Evolutionary conservation across 2,113 vertebrate species (phyloP).

Genomic region (Albula glossodonta): DNA sequence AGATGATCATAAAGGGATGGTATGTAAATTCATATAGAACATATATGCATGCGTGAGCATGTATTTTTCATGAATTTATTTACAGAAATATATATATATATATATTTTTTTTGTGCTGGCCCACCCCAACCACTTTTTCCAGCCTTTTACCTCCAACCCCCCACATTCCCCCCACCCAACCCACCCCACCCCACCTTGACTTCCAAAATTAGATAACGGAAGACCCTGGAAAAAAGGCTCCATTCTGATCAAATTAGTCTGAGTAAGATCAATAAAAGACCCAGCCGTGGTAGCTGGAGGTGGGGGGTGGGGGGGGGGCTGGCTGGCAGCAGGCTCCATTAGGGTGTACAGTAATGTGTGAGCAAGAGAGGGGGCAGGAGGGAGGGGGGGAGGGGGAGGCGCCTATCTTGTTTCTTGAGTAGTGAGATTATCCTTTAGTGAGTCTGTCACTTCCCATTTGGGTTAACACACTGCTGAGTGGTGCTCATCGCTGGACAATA

Average conservation of each 20-base stretch:
- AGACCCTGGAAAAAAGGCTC: constrained; percentile 35
- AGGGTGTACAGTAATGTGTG: constrained; percentile 56
- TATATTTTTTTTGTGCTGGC: too few species aligned
- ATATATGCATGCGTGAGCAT: too few species aligned
- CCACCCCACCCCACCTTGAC: background rate
- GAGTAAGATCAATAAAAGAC: constrained; percentile 67
- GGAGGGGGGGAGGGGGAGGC: too few species aligned
- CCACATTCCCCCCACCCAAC: background rate
- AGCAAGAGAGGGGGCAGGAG: constrained; percentile 51
- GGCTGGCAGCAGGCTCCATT: constrained; percentile 38
- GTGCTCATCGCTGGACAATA: constrained; percentile 61
- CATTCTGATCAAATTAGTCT: constrained; percentile 71
- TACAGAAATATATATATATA: too few species aligned
- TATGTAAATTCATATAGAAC: too few species aligned
- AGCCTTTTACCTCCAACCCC: background rate
- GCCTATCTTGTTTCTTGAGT: constrained; percentile 69
- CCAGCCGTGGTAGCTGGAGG: constrained; percentile 45
- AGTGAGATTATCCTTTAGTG: constrained; percentile 78
- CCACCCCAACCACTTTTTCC: too few species aligned
- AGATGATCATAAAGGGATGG: too few species aligned
- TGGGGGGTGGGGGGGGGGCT: too few species aligned
- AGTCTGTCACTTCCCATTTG: constrained; percentile 87
- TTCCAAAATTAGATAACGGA: background rate
- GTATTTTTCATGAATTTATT: too few species aligned
- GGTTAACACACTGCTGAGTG: constrained; percentile 73